A percentile compares a stretch with the other conserved stretches of the same genome.
Conservation (phyloP, 2,797 vertebrate genomes). For the Clamator glandarius region DNA sequence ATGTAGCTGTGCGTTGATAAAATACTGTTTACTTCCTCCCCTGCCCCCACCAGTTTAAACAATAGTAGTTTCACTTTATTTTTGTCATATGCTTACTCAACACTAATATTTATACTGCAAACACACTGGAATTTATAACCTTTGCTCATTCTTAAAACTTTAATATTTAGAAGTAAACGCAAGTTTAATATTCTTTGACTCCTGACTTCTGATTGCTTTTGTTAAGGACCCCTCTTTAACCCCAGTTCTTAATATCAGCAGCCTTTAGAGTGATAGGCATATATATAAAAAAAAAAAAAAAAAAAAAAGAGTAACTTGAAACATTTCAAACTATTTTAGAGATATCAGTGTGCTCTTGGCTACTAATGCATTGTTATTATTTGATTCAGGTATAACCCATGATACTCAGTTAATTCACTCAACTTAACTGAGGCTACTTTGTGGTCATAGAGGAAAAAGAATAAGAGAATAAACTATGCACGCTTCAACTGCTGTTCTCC, state of each 20-base stretch:
- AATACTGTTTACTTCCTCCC: neutral
- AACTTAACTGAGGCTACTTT: neutral
- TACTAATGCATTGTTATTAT: neutral
- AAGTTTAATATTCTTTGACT: neutral
- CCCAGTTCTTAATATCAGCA: neutral
- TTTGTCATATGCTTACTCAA: slow-evolving; percentile 41
- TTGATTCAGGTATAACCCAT: neutral
- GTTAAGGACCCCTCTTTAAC: neutral
- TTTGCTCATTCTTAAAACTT: slow-evolving; percentile 1
- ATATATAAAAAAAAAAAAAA: neutral
- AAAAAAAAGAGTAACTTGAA: neutral
- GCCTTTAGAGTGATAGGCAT: neutral
- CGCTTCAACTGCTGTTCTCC: neutral
- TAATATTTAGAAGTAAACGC: neutral
- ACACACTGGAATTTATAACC: neutral
- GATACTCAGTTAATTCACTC: neutral
- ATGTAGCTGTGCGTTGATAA: neutral
- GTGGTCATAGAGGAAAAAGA: neutral
- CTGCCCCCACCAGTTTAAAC: neutral
- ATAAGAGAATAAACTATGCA: neutral
- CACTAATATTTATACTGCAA: slow-evolving; percentile 13
- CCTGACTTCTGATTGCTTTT: neutral
- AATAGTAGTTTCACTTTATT: slow-evolving; percentile 51
- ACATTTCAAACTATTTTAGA: neutral
- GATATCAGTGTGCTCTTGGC: neutral